Conservation (phyloP, 1,140 invertebrate species). For the Bombus impatiens region DNA sequence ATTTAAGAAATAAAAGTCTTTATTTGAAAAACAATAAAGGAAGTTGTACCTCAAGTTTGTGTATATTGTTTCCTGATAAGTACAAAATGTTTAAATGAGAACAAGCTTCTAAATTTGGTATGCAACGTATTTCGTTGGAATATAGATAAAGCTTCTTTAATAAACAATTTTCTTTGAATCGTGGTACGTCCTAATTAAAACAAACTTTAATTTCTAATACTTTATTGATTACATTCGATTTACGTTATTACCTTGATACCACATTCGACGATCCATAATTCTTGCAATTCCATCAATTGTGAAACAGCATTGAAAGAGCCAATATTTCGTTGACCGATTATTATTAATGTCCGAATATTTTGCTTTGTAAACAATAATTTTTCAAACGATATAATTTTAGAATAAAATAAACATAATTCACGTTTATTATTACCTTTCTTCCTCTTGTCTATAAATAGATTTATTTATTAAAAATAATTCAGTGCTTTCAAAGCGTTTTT, state of each 20-base stretch:
- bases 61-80: slow-evolving; percentile 60
- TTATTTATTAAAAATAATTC: slow-evolving; percentile 9
- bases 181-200: slow-evolving; percentile 47
- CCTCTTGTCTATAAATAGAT: background rate
- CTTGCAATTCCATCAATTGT: slow-evolving; percentile 56
- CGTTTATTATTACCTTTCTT: slow-evolving; percentile 29
- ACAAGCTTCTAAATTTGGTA: slow-evolving; percentile 52
- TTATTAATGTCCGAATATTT: slow-evolving; percentile 56
- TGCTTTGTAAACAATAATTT: slow-evolving; percentile 28
- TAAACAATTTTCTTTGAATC: slow-evolving; percentile 41
- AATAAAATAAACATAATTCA: slow-evolving; percentile 52
- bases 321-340: slow-evolving; percentile 60
- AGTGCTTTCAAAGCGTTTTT: background rate
- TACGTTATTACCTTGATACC: slow-evolving; percentile 53
- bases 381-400: slow-evolving; percentile 15
- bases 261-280: slow-evolving; percentile 68
- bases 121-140: slow-evolving; percentile 56
- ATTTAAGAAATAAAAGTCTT: background rate
- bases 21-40: background rate
- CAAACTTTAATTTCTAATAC: background rate
- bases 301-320: slow-evolving; percentile 40
- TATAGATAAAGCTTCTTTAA: slow-evolving; percentile 61
- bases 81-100: slow-evolving; percentile 33
- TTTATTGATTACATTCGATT: background rate
- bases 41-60: slow-evolving; percentile 34